Conservation (phyloP, 1,140 invertebrate species). For the Ruditapes philippinarum region DNA sequence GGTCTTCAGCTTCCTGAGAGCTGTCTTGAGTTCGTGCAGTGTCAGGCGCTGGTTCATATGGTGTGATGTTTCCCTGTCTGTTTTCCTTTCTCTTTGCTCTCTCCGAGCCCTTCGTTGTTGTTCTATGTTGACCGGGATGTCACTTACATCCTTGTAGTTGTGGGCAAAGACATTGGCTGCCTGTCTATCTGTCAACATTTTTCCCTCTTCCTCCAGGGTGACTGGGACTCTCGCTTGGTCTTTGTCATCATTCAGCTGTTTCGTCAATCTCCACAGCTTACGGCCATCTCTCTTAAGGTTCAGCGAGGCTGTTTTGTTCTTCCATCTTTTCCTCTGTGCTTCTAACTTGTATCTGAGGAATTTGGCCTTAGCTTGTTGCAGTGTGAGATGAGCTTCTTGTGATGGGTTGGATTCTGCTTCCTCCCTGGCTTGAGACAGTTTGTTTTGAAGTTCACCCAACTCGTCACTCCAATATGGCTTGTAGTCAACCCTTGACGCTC, state of each 20-base stretch:
- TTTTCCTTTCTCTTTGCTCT: constrained; percentile 33
- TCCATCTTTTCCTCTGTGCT: neutral
- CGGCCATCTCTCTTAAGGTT: neutral
- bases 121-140: constrained; percentile 2
- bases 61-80: neutral
- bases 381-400: neutral
- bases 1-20: constrained; percentile 10
- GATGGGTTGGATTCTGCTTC: too few relatives aligned
- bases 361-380: constrained; percentile 33
- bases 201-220: neutral
- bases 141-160: constrained; percentile 40
- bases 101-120: neutral
- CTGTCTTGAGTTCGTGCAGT: constrained; percentile 4
- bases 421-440: constrained; percentile 60
- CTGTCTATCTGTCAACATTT: neutral
- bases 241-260: neutral
- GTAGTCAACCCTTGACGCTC: constrained; percentile 27
- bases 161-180: constrained; percentile 13
- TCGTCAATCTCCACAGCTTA: neutral
- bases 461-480: constrained; percentile 61
- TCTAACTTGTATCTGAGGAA: neutral
- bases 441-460: constrained; percentile 34
- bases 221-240: neutral
- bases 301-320: neutral
- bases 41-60: neutral